A percentile compares a stretch with the other conserved stretches of the same genome.
phyloP scores from a whole-genome alignment of 1,140 invertebrate species.

The Lineus longissimus region DNA sequence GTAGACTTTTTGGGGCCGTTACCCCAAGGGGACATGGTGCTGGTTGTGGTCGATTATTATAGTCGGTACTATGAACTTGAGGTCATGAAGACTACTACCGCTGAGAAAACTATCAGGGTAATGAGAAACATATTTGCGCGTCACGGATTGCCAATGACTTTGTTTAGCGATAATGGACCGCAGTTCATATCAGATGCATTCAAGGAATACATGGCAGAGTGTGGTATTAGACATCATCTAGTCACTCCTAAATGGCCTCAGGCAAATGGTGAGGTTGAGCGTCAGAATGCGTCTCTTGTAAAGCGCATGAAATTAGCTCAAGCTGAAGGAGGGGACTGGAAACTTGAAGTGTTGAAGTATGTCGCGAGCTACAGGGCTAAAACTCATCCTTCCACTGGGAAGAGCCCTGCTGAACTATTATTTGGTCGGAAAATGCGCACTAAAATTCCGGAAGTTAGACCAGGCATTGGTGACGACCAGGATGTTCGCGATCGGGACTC shows the following conservation, averaged over 20 bases:
- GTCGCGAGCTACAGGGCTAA: slow-evolving; percentile 12
- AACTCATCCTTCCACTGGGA: too few relatives aligned
- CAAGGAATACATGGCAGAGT: too few relatives aligned
- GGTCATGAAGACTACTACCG: slow-evolving; percentile 18
- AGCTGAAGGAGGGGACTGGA: slow-evolving; percentile 15
- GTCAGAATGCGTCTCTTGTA: neutral
- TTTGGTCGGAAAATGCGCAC: slow-evolving; percentile 22
- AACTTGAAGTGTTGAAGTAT: slow-evolving; percentile 12
- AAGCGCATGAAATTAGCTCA: slow-evolving; percentile 8
- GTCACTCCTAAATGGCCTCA: slow-evolving; percentile 6
- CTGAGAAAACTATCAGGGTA: slow-evolving; percentile 9
- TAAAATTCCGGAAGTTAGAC: slow-evolving; percentile 16
- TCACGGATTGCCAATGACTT: slow-evolving; percentile 19
- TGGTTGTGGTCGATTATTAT: slow-evolving; percentile 22
- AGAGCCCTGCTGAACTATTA: slow-evolving; percentile 20
- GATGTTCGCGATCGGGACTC: slow-evolving; percentile 14
- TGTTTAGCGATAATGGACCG: too few relatives aligned
- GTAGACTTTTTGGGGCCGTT: slow-evolving; percentile 24
- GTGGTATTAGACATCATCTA: too few relatives aligned
- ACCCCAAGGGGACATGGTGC: slow-evolving; percentile 22
- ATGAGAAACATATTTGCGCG: slow-evolving; percentile 17
- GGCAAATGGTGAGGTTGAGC: too few relatives aligned
- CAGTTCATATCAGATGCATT: too few relatives aligned
- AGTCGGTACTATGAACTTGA: slow-evolving; percentile 25
- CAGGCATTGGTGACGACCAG: neutral